These are phyloP conservation scores for Pomatorhinus ruficollis DNA, from an alignment of 2,113 vertebrate species.

Conservation along the genomic window DNA sequence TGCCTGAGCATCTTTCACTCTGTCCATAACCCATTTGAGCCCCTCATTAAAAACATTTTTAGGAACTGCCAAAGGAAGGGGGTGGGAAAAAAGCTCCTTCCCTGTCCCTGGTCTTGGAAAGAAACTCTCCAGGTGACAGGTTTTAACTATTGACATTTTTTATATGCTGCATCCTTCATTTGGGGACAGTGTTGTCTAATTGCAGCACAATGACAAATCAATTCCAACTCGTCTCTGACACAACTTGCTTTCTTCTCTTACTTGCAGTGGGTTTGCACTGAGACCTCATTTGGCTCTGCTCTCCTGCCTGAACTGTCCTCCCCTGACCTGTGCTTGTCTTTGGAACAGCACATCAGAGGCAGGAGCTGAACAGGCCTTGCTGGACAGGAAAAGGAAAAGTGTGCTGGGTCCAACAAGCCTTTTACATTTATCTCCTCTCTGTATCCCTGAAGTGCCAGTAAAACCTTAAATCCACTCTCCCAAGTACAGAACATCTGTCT, in stretches of 20 bases:
- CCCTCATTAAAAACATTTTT: background rate
- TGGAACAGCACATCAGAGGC: background rate
- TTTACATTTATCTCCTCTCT: background rate
- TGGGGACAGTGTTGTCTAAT: background rate
- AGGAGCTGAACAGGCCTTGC: background rate
- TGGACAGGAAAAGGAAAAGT: constrained; percentile 22
- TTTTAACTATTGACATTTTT: background rate
- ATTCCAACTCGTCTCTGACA: background rate
- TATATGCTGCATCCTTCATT: background rate
- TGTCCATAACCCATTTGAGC: background rate
- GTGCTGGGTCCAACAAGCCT: background rate
- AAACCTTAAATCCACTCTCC: constrained; percentile 19
- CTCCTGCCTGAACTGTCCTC: background rate
- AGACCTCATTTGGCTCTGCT: background rate
- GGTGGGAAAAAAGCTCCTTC: background rate
- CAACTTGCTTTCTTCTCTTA: background rate
- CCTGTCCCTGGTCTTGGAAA: background rate
- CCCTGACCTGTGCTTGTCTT: background rate
- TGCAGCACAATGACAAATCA: background rate
- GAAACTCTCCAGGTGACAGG: background rate
- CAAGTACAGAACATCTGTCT: background rate
- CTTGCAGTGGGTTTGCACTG: background rate
- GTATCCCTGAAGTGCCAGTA: background rate
- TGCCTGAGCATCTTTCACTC: background rate
- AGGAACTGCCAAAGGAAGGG: background rate